These are phyloP conservation scores for Bombyx huttoni DNA, from an alignment of 2,888 invertebrate species.

Conservation along the genomic window DNA sequence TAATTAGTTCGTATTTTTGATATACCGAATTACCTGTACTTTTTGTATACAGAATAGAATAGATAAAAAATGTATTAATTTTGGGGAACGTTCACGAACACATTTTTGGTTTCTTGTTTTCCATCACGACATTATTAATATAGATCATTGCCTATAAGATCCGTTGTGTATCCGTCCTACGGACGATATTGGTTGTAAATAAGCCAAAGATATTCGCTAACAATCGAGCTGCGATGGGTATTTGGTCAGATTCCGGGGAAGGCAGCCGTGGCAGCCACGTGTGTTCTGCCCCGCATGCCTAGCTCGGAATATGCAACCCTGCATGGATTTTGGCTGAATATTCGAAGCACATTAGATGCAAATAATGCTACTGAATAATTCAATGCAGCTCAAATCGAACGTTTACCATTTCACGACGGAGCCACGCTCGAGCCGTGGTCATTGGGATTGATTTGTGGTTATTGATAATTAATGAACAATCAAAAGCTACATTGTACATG, in stretches of 20 bases:
- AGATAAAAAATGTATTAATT: background rate
- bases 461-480: conserved; percentile 20
- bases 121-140: no score
- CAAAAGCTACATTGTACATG: no score
- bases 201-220: conserved; percentile 61
- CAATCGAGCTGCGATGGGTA: conserved; percentile 64
- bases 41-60: background rate
- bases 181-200: conserved; percentile 48
- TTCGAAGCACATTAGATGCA: conserved; percentile 51
- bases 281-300: conserved; percentile 65
- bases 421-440: conserved; percentile 8
- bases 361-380: conserved; percentile 48
- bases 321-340: conserved; percentile 63
- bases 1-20: background rate
- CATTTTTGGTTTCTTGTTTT: background rate
- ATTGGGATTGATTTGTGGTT: conserved; percentile 18
- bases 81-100: background rate
- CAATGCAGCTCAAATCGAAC: conserved; percentile 33
- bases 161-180: conserved; percentile 8
- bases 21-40: background rate
- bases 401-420: conserved; percentile 24
- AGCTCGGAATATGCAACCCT: conserved; percentile 54
- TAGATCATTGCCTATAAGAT: no score
- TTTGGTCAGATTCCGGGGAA: conserved; percentile 66
- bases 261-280: conserved; percentile 62